A percentile compares a stretch with the other conserved stretches of the same genome.
Evolutionary conservation across 2,113 vertebrate species (phyloP).

Genomic region (Macroglossus sobrinus): DNA sequence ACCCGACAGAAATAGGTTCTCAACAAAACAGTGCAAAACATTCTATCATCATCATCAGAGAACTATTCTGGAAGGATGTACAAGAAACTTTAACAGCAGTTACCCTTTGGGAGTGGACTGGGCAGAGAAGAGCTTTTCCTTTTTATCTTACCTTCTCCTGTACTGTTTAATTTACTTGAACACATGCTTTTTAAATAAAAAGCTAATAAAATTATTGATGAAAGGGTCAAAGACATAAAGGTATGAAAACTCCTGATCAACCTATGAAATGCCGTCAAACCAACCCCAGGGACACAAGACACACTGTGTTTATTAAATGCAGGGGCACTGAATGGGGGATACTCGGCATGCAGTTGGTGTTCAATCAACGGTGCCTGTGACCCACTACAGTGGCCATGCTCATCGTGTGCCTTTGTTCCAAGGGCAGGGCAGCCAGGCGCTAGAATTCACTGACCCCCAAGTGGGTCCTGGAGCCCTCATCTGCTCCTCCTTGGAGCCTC

Average conservation of each 20-base stretch:
- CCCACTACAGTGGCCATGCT: rapidly evolving
- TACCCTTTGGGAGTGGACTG: background rate
- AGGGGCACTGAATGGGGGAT: rapidly evolving
- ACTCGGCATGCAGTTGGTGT: too few relatives aligned
- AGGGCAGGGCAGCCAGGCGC: background rate
- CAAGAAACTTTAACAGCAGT: background rate
- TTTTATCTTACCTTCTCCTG: background rate
- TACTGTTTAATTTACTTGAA: background rate
- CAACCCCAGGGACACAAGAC: background rate
- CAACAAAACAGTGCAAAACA: rapidly evolving
- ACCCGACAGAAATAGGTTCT: background rate
- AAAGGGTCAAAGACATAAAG: background rate
- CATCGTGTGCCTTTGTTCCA: background rate
- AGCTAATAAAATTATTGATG: background rate
- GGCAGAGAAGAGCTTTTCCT: background rate
- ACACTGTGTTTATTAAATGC: background rate
- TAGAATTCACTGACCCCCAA: background rate
- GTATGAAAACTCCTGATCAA: background rate
- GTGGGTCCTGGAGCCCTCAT: background rate
- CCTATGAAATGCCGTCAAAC: background rate
- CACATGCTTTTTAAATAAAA: background rate
- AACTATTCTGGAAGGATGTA: background rate
- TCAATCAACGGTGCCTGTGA: rapidly evolving
- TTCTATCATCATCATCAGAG: rapidly evolving
- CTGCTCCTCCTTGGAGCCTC: slow-evolving; percentile 1